Conservation (phyloP, 1,140 invertebrate species). For the Drosophila busckii region DNA sequence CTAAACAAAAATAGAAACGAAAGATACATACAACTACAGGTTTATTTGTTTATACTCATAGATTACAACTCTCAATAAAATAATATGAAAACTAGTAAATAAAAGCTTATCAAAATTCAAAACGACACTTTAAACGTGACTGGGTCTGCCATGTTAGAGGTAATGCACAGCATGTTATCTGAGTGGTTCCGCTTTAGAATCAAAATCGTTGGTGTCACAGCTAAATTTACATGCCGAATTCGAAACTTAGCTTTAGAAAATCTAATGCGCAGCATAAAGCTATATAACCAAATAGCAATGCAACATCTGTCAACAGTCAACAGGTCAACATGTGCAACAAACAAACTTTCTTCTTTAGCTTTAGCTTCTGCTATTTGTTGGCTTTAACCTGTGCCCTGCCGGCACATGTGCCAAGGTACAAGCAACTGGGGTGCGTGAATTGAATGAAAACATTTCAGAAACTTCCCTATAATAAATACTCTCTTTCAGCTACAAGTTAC, state of each 20-base stretch:
- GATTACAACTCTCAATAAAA: too few relatives aligned
- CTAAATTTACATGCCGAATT: conserved; percentile 49
- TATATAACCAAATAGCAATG: conserved; percentile 45
- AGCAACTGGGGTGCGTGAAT: conserved; percentile 36
- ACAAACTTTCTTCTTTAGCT: conserved; percentile 11
- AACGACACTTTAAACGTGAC: conserved; percentile 11
- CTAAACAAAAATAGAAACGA: too few relatives aligned
- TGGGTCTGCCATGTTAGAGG: background rate
- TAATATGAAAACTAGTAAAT: background rate
- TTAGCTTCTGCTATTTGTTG: conserved; percentile 23
- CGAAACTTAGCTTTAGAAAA: conserved; percentile 19
- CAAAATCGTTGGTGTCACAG: conserved; percentile 19
- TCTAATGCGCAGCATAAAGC: conserved; percentile 9
- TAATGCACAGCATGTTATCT: conserved; percentile 26
- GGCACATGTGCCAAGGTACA: conserved; percentile 32
- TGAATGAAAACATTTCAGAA: background rate
- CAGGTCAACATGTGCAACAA: conserved; percentile 35
- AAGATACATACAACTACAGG: too few relatives aligned
- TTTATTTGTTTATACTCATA: too few relatives aligned
- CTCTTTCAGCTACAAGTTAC: conserved; percentile 14
- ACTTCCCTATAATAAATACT: background rate
- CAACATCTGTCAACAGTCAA: conserved; percentile 36
- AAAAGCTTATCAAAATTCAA: background rate
- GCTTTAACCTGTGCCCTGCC: conserved; percentile 13
- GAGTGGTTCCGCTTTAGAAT: conserved; percentile 41